Base-by-base conservation (phyloP, 1,140 invertebrate species). In the Chlorops oryzae region DNA sequence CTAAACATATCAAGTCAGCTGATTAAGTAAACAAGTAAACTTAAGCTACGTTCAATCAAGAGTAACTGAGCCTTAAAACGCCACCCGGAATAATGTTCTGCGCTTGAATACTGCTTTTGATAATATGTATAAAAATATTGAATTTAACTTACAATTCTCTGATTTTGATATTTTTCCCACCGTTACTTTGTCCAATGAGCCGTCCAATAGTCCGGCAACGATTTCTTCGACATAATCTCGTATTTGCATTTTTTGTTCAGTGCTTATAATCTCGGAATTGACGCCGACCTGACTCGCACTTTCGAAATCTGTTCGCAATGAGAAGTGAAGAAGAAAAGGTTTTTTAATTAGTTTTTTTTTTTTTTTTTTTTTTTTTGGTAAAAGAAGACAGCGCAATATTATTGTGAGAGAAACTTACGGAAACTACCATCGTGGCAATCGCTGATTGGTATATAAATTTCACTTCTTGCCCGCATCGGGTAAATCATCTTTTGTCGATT, bases 141-240 rank as follows among this genome's bases (percentile, higher is more conserved):
- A 47, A 21, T 38, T 27, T 5, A 66, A 84, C 85, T 85, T 74
- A 89, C 86, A 88, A 51, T 81, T 78, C 41, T 80, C 77, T 70
- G 86, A 83, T 58, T 81, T 75, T 65, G 85, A 87, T 5, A 87
- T 62, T 49, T 80, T 80, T 28, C 80, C 74, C 43, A 88, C 79
- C 54, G 77, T 77, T 24, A 82, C 80, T 45, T 83, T 77, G 59
- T 88, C 83, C n/a, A 88, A 73, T 49, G 78, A 79, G 7, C 82
- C 81, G 9, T 85, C 81, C 13, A 88, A 74, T 53, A 85, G 73
- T 47, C 77, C 76, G 28, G 83, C 81, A 1, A 87, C 80, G 53
- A 88, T 75, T 56, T 81, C 79, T 60, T 89, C 86, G 28, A 89
- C 79, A 59, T 87, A 87, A 58, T 87, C 82, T n/a, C 83, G 74